Evolutionary conservation across 2,797 vertebrate genomes (phyloP).

Genomic region (Sebastes matsubarae): DNA sequence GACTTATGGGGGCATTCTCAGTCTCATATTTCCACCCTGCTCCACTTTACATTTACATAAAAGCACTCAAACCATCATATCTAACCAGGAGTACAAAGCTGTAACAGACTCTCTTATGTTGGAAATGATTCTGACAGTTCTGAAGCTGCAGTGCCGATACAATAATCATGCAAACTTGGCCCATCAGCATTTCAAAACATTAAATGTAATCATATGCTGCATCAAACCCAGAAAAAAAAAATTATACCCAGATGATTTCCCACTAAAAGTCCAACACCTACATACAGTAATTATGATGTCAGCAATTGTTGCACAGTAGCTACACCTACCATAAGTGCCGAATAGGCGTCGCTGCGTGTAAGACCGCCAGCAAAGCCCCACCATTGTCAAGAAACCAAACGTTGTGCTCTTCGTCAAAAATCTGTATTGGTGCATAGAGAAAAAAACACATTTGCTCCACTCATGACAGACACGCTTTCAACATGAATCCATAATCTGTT

Average conservation of each 20-base stretch:
- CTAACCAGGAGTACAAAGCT: slow-evolving; percentile 72
- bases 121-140: slow-evolving; percentile 66
- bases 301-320: neutral
- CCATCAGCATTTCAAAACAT: slow-evolving; percentile 74
- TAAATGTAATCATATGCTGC: slow-evolving; percentile 66
- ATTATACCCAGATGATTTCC: slow-evolving; percentile 54
- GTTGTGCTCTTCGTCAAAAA: slow-evolving; percentile 95
- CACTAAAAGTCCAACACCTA: slow-evolving; percentile 36
- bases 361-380: slow-evolving; percentile 92
- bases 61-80: slow-evolving; percentile 79
- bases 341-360: slow-evolving; percentile 88
- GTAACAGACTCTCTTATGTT: slow-evolving; percentile 60
- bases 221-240: slow-evolving; percentile 20
- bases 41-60: slow-evolving; percentile 78
- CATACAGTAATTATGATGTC: slow-evolving; percentile 33
- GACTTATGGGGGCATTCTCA: slow-evolving; percentile 70
- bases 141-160: slow-evolving; percentile 56
- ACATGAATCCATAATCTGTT: slow-evolving; percentile 12
- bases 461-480: neutral
- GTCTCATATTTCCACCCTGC: slow-evolving; percentile 71
- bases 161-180: slow-evolving; percentile 67
- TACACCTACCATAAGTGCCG: slow-evolving; percentile 91
- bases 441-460: slow-evolving; percentile 8
- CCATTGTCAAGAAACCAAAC: slow-evolving; percentile 97
- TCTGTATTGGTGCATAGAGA: slow-evolving; percentile 76